Evolutionary conservation across 2,888 invertebrate species (phyloP).

Genomic region (Cremastinae sp.): DNA sequence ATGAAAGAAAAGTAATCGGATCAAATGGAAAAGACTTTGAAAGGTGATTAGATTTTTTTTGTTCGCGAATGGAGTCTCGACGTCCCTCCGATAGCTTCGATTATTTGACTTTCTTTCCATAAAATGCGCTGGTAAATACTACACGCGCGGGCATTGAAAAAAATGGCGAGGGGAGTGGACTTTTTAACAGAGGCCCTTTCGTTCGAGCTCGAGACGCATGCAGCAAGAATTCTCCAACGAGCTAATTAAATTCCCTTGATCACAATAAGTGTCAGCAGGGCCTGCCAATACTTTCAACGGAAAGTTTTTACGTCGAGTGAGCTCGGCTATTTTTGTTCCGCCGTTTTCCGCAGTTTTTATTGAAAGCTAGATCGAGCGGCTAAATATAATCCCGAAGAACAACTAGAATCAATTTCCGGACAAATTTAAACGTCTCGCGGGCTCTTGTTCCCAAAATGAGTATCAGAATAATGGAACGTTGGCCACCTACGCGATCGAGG

Average conservation of each 20-base stretch:
- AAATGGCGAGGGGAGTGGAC: slow-evolving; percentile 6
- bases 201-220: background rate
- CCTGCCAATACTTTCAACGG: slow-evolving; percentile 41
- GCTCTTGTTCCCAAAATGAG: too few relatives aligned
- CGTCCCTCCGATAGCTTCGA: too few relatives aligned
- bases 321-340: background rate
- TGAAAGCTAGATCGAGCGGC: too few relatives aligned
- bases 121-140: background rate
- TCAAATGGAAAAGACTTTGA: too few relatives aligned
- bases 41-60: too few relatives aligned
- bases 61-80: too few relatives aligned
- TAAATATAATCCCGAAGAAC: too few relatives aligned
- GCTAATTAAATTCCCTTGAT: slow-evolving; percentile 56
- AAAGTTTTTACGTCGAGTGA: slow-evolving; percentile 3
- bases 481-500: background rate
- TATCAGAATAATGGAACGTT: too few relatives aligned
- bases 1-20: background rate
- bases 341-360: background rate
- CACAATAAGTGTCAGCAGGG: slow-evolving; percentile 50
- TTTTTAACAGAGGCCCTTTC: slow-evolving; percentile 10
- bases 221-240: slow-evolving; percentile 36
- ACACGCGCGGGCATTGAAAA: background rate
- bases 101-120: too few relatives aligned
- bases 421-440: too few relatives aligned
- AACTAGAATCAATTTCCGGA: too few relatives aligned